phyloP scores from a whole-genome alignment of 2,113 vertebrate genomes.

The Saguinus midas region DNA sequence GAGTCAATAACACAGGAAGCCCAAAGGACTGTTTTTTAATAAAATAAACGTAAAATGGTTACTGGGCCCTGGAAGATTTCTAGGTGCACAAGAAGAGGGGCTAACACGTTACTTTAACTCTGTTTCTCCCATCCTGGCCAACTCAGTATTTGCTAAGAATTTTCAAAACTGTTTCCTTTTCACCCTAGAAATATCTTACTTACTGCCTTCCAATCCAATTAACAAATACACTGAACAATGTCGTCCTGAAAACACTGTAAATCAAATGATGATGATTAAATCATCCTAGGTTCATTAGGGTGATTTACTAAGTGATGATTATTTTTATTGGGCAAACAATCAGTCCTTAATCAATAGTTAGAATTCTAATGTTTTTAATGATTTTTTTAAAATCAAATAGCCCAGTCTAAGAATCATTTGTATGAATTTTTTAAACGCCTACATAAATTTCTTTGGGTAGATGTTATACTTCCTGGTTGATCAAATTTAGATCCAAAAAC shows the following conservation, averaged over 20 bases:
- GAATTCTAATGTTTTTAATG: conserved; percentile 12
- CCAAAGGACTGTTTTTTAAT: background rate
- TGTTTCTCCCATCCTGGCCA: background rate
- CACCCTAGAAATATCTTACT: background rate
- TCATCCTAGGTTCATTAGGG: background rate
- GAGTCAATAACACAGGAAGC: background rate
- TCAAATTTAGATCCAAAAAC: background rate
- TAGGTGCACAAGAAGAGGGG: background rate
- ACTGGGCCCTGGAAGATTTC: background rate
- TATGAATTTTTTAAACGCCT: background rate
- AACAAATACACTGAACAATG: background rate
- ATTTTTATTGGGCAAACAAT: background rate
- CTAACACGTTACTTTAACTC: background rate
- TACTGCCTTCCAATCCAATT: background rate
- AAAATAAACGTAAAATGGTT: background rate
- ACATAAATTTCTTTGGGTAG: background rate
- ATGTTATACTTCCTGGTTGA: background rate
- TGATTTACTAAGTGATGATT: background rate
- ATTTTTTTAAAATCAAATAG: conserved; percentile 8
- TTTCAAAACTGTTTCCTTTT: background rate
- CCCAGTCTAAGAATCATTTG: background rate
- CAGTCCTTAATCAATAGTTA: background rate
- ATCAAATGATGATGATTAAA: background rate
- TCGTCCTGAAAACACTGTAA: background rate
- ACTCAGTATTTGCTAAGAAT: background rate